These are phyloP conservation scores for Arrhamphus sclerolepis DNA, from an alignment of 2,797 vertebrate species.

Conservation along the genomic window DNA sequence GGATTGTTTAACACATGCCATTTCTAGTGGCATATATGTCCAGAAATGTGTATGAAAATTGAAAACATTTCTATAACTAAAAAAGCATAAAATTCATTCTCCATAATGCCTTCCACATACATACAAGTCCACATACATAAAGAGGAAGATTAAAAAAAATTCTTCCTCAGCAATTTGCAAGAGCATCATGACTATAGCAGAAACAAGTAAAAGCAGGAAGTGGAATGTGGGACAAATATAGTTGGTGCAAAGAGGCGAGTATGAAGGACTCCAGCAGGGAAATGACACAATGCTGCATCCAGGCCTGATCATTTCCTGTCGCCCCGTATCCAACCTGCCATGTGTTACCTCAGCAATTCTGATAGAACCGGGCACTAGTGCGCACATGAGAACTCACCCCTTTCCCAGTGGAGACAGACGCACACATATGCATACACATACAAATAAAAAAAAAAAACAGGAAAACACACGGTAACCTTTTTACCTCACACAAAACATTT, in stretches of 20 bases:
- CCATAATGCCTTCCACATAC: neutral
- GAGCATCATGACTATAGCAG: constrained; percentile 3
- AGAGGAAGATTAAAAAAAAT: neutral
- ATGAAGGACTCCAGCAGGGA: constrained; percentile 54
- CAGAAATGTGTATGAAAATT: too few relatives aligned
- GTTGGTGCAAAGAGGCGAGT: constrained; percentile 19
- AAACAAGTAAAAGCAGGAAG: constrained; percentile 63
- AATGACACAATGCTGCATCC: constrained; percentile 48
- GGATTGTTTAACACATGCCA: too few relatives aligned
- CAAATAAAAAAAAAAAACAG: neutral
- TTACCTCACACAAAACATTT: neutral
- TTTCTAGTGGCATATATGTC: too few relatives aligned
- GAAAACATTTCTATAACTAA: too few relatives aligned
- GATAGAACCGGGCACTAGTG: constrained; percentile 7
- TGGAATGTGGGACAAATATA: constrained; percentile 42
- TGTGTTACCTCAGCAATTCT: constrained; percentile 41
- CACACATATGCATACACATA: neutral
- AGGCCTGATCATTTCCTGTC: constrained; percentile 60
- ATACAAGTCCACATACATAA: neutral
- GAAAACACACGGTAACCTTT: constrained; percentile 6
- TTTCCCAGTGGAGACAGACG: constrained; percentile 8
- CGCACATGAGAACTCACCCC: neutral
- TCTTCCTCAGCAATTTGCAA: constrained; percentile 1
- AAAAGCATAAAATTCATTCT: too few relatives aligned
- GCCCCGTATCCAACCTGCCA: constrained; percentile 33